phyloP scores from a whole-genome alignment of 2,797 vertebrate genomes.

The Avahi laniger region DNA sequence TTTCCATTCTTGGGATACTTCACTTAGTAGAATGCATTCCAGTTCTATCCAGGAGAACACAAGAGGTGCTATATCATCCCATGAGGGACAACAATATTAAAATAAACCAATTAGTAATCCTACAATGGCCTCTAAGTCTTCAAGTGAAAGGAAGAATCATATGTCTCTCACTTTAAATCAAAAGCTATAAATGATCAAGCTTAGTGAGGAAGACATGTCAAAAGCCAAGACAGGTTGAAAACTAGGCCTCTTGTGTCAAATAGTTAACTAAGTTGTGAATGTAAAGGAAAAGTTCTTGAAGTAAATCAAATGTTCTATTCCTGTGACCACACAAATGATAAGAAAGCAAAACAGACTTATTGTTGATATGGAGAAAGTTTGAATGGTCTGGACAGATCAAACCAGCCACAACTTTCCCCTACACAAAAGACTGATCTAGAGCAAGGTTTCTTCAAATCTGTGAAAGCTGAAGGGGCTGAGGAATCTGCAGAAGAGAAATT shows the following conservation, averaged over 20 bases:
- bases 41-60: too few relatives aligned
- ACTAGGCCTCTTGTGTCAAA: background rate
- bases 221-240: background rate
- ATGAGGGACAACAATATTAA: background rate
- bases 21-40: too few relatives aligned
- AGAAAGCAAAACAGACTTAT: background rate
- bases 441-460: background rate
- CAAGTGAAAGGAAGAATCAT: background rate
- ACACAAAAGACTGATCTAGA: background rate
- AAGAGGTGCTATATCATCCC: too few relatives aligned
- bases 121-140: background rate
- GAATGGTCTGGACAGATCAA: background rate
- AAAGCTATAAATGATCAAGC: background rate
- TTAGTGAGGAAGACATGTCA: background rate
- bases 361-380: background rate
- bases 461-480: background rate
- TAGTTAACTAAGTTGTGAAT: background rate
- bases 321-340: background rate
- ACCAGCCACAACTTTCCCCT: background rate
- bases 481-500: background rate
- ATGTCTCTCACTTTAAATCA: background rate
- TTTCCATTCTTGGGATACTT: too few relatives aligned
- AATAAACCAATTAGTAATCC: background rate
- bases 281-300: background rate
- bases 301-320: background rate